Percentiles rank a stretch among this genome's conserved stretches.
These are phyloP conservation scores for Mastigias papua DNA, from an alignment of 30 jellyfish, hydroid and myxozoan genomes.

Conservation along the genomic window DNA sequence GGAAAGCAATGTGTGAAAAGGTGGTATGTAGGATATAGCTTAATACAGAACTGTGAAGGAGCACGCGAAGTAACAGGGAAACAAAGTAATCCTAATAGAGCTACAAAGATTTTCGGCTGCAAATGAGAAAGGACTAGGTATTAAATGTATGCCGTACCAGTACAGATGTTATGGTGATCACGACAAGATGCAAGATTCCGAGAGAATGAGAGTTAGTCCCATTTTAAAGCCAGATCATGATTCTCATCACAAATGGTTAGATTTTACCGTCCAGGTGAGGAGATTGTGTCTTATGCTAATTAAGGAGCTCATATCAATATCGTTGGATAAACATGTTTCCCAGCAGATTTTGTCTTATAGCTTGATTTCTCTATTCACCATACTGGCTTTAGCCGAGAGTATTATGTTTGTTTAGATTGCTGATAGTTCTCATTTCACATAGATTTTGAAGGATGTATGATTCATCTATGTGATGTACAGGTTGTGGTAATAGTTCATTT, in stretches of 20 bases:
- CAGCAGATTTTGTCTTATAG: too few relatives aligned
- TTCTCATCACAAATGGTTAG: constrained; percentile 78
- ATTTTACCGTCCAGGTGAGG: constrained; percentile 67
- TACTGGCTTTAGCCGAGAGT: too few relatives aligned
- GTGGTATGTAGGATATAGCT: too few relatives aligned
- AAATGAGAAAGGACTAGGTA: too few relatives aligned
- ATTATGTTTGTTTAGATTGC: too few relatives aligned
- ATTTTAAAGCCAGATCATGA: constrained; percentile 75
- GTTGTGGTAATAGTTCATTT: too few relatives aligned
- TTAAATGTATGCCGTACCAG: too few relatives aligned
- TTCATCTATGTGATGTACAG: too few relatives aligned
- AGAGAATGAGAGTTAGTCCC: constrained; percentile 58
- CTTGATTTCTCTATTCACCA: too few relatives aligned
- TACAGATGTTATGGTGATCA: neutral
- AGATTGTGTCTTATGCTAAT: neutral
- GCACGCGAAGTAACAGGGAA: constrained; percentile 1
- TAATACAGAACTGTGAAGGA: neutral
- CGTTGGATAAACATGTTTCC: too few relatives aligned
- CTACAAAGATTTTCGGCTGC: neutral
- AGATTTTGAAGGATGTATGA: neutral
- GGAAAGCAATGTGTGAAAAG: too few relatives aligned
- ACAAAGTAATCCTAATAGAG: neutral
- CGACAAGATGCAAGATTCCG: constrained; percentile 47
- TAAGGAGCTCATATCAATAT: too few relatives aligned
- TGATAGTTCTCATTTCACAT: neutral